Base-by-base conservation (phyloP, 2,113 vertebrate genomes). In the Carassius carassius region DNA sequence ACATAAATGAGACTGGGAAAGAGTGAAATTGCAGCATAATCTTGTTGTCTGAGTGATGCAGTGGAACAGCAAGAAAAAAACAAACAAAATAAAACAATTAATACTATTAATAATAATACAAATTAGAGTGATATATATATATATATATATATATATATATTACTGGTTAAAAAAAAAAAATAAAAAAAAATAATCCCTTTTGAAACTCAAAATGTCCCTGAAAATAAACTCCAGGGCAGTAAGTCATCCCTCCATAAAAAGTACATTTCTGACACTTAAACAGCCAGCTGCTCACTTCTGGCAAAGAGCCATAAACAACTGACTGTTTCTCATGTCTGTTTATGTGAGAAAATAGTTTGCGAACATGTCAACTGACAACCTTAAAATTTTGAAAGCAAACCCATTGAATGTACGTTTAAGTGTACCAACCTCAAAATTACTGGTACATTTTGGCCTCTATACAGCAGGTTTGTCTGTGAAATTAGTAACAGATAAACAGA, bases 201-300 rank as follows among this genome's bases (percentile, higher is more conserved):
- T 6, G 13, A 65, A 65, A 65, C 25, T 32, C 29, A 65, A 65
- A 65, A 32, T 32, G 8, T 37, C 67, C 32, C 29, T 69, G 65
- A 35, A 37, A 37, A 37, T 37, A 69, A 69, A 69, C 32, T 69
- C 32, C 3, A 9, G 32, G 65, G 65, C 3, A 8, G 3, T 0
- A 70, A 70, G 67, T 69, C 3, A 3, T 3, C 25, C 7, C 65
- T 69, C 16, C 29, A 69, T 35, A 70, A 37, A 69, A 70, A 70
- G 29, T 35, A 0, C 0, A 21, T 37, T 70, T 37, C 32, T 37
- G 32, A 37, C 67, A 19, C 17, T 63, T 63, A 63, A 63, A 25
- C n/a, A 63, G 60, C 60, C 32, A 70, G 67, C 67, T 37, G 32
- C 67, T 70, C 67, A 70, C 67, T 70, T 70, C 32, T 70, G 67